Evolutionary conservation across 2,888 invertebrate genomes (phyloP).

Genomic region (Ceraclea dissimilis): DNA sequence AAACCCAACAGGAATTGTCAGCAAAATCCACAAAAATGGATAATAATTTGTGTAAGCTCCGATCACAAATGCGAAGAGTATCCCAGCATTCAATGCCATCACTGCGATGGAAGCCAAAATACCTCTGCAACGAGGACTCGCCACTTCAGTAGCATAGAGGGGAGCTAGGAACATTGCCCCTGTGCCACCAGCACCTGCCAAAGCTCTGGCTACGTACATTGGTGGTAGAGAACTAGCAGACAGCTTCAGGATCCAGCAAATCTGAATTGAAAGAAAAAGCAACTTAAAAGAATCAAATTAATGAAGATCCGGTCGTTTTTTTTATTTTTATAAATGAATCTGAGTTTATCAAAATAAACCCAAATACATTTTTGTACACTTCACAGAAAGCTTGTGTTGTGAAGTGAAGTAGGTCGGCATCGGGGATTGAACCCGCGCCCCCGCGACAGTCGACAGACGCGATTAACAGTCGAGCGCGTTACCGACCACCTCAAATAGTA

Average conservation of each 20-base stretch:
- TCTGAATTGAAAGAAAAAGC: constrained; percentile 8
- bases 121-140: constrained; percentile 47
- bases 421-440: too few relatives aligned
- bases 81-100: constrained; percentile 43
- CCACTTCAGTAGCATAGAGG: constrained; percentile 48
- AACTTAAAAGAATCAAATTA: not conserved
- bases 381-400: too few relatives aligned
- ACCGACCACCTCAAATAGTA: too few relatives aligned
- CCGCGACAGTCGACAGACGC: too few relatives aligned
- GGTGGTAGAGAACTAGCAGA: constrained; percentile 11
- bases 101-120: constrained; percentile 51
- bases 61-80: constrained; percentile 41
- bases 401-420: too few relatives aligned
- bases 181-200: constrained; percentile 46
- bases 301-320: too few relatives aligned
- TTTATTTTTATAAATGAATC: too few relatives aligned
- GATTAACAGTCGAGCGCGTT: too few relatives aligned
- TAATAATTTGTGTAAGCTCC: constrained; percentile 46
- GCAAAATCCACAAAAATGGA: constrained; percentile 43
- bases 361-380: too few relatives aligned
- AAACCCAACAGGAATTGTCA: constrained; percentile 41
- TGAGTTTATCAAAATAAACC: too few relatives aligned
- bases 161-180: constrained; percentile 41
- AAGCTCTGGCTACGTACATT: constrained; percentile 39
- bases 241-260: constrained; percentile 17